Percentiles rank a stretch among this genome's conserved stretches.
Conservation (phyloP, 2,888 invertebrate genomes). For the Tinea pellionella region DNA sequence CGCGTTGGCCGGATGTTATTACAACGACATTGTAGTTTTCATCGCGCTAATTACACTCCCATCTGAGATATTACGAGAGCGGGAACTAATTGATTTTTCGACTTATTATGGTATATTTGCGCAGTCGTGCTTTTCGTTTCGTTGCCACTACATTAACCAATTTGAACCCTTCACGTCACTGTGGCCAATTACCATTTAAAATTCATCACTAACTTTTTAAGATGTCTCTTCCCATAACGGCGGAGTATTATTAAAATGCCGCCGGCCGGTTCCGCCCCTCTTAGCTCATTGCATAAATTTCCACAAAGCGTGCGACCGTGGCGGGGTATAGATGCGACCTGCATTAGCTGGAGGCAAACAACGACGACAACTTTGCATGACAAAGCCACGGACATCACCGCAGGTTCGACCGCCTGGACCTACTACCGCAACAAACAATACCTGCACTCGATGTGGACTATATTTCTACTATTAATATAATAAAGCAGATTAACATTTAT, state of each 20-base stretch:
- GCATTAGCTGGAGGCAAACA: slow-evolving; percentile 9
- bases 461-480: neutral
- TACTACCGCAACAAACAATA: slow-evolving; percentile 1
- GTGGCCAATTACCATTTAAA: slow-evolving; percentile 5
- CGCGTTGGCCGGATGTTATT: neutral
- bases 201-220: slow-evolving; percentile 1
- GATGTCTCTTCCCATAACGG: neutral
- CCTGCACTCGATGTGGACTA: neutral
- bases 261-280: neutral
- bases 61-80: neutral
- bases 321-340: neutral
- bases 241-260: neutral
- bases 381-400: slow-evolving; percentile 9
- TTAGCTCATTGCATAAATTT: slow-evolving; percentile 12
- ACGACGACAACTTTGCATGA: slow-evolving; percentile 13
- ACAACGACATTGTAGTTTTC: neutral
- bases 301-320: neutral
- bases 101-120: neutral
- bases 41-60: neutral
- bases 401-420: neutral
- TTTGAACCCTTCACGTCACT: slow-evolving; percentile 3
- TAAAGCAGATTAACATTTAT: neutral
- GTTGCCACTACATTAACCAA: slow-evolving; percentile 4
- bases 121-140: neutral
- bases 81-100: neutral